Evolutionary conservation across 1,140 invertebrate genomes (phyloP).

Genomic region (Microvelia longipes): DNA sequence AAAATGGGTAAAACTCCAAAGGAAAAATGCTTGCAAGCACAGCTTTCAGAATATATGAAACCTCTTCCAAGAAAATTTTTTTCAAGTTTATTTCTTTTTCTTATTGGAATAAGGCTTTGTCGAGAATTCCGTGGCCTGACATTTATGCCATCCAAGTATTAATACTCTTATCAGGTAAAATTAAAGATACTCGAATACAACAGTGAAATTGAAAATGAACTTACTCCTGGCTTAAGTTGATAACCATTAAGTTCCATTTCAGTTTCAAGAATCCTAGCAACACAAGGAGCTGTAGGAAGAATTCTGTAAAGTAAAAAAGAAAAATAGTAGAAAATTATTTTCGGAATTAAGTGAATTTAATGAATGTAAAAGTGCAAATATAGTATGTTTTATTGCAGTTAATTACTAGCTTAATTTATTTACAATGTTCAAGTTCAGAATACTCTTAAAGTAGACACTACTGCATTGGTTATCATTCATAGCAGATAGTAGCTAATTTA

Average conservation of each 20-base stretch:
- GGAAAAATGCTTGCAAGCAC: background rate
- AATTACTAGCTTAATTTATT: too few species aligned
- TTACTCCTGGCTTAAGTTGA: slow-evolving; percentile 57
- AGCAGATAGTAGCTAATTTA: too few species aligned
- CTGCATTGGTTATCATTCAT: too few species aligned
- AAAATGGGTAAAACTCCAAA: too few species aligned
- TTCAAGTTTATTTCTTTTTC: background rate
- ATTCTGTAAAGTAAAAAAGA: slow-evolving; percentile 34
- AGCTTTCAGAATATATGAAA: background rate
- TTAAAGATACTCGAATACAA: too few species aligned
- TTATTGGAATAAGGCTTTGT: background rate
- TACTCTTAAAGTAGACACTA: too few species aligned
- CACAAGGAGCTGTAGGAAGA: slow-evolving; percentile 64
- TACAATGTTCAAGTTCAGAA: too few species aligned
- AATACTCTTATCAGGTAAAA: too few species aligned
- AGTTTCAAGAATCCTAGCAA: slow-evolving; percentile 61
- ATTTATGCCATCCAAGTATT: background rate
- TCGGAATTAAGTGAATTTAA: slow-evolving; percentile 3
- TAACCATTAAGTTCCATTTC: slow-evolving; percentile 62
- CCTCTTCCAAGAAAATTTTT: slow-evolving; percentile 2
- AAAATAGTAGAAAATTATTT: background rate
- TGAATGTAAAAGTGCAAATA: slow-evolving; percentile 5
- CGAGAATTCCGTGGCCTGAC: background rate
- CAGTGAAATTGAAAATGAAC: slow-evolving; percentile 16
- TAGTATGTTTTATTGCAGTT: slow-evolving; percentile 4